Evolutionary conservation across 2,888 invertebrate species (phyloP), one percentile per base, ranked within the genome.

Genomic region (Gymnosoma rotundatum): DNA sequence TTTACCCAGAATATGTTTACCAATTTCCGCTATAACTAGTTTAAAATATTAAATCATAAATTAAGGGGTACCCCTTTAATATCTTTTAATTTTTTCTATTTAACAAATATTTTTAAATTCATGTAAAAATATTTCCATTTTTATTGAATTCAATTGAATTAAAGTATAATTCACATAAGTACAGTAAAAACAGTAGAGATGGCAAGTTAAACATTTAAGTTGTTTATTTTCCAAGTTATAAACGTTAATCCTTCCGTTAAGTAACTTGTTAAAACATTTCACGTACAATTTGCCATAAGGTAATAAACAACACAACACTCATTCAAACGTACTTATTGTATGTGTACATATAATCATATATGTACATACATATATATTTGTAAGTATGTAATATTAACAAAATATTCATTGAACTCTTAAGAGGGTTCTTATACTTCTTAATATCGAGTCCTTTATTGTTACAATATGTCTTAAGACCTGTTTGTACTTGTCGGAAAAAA

Each of bases 401-500:
- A 74, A 67, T 74, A 83, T 83, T 83, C 79, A 86, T 86, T 84
- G 83, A 86, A 85, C 85, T 83, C 82, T 86, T 80, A 75, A 85
- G 86, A 82, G 78, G 54, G 64, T 81, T 84, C 74, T 78, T 84
- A 64, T 52, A 20, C 69, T 69, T 78, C 78, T 81, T 81, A 63
- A 81, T 66, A 81, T 74, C 42, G 61, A 81, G 81, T 81, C 78
- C 78, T 84, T 81, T 84, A 81, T 81, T 78, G 69, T 74, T 60
- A 20, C 63, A 69, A 69, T 81, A 36, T 74, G 70, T 58, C 45
- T 74, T 18, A 70, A 58, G 52, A 79, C 21, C 54, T 66, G 60
- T 45, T 50, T 78, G 61, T 61, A 32, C 21, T 61, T 64, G 20
- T 50, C 6, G 25, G 18, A 20, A 42, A n/a, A 50, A 50, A 25